Evolutionary conservation across 2,113 vertebrate species (phyloP).

Genomic region (Cololabis saira): DNA sequence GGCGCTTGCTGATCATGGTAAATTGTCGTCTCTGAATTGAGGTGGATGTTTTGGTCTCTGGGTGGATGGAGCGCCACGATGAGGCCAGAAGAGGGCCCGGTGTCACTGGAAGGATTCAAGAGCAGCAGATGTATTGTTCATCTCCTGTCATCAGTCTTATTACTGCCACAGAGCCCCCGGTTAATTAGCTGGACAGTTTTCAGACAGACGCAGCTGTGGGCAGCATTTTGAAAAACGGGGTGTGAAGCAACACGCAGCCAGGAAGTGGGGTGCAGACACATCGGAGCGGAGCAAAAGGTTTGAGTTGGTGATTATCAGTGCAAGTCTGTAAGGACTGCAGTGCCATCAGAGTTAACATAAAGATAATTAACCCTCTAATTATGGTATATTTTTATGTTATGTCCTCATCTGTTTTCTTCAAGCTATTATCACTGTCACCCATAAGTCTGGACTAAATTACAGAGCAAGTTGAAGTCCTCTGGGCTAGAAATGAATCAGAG

Average conservation of each 20-base stretch:
- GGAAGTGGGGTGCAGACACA: constrained; percentile 30
- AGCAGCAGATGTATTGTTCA: constrained; percentile 76
- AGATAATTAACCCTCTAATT: constrained; percentile 76
- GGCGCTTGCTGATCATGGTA: background rate
- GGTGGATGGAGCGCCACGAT: constrained; percentile 6
- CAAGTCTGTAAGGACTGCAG: constrained; percentile 46
- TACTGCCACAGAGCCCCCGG: constrained; percentile 67
- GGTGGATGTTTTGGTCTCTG: constrained; percentile 39
- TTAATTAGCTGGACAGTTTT: constrained; percentile 80
- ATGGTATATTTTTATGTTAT: constrained; percentile 52
- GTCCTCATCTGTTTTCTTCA: constrained; percentile 60
- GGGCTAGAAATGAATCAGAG: constrained; percentile 58
- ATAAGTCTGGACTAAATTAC: constrained; percentile 65
- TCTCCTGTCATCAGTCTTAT: constrained; percentile 75
- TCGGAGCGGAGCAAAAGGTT: constrained; percentile 35
- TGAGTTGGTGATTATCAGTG: constrained; percentile 27
- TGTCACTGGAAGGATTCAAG: constrained; percentile 63
- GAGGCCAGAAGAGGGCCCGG: constrained; percentile 41
- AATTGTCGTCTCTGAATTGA: constrained; percentile 30
- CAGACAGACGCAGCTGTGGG: constrained; percentile 77
- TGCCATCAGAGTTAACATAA: constrained; percentile 69
- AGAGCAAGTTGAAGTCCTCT: constrained; percentile 58
- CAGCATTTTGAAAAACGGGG: constrained; percentile 73
- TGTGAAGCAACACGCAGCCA: constrained; percentile 51
- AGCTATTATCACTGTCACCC: constrained; percentile 67